Evolutionary conservation across 2,113 vertebrate genomes (phyloP), one percentile per base, ranked within the genome.

Genomic region (Channa maculata): DNA sequence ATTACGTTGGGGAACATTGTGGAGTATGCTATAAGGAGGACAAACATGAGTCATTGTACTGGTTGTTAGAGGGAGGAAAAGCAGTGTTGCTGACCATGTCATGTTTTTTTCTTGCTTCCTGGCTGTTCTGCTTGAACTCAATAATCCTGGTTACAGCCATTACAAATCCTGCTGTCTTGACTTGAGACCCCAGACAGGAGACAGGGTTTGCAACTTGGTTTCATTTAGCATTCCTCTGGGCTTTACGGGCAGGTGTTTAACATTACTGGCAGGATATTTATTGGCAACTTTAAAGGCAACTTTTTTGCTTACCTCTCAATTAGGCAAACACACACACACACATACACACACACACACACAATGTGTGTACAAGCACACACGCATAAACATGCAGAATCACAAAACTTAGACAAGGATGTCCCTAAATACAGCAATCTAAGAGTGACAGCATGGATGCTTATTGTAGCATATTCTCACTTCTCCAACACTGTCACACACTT

Each of bases 161-260:
- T 94, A 91, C 92, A 92, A 92, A 94, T 91, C 89, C 93, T 90
- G 87, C 91, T 89, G 90, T 92, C 92, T 92, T 92, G 86, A 92
- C 92, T 88, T 88, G 91, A 93, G 90, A 92, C 79, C 90, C 85
- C 89, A 94, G 93, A 92, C 92, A 88, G 91, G 89, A 94, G 92
- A 90, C 92, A 88, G 91, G 67, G 79, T 90, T 85, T 92, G 90
- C 84, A 92, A 88, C 88, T 93, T 92, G 90, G 89, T 94, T 94
- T 94, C 92, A 93, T 94, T 94, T 91, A 93, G 93, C 94, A 94
- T 94, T 94, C 94, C 94, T 92, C 84, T 71, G 88, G 84, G 87
- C 83, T 95, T 95, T 95, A 95, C 71, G 91, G 91, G 93, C 94
- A 94, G 94, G 93, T 95, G 94, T 94, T 94, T 93, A 86, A 92